Percentiles rank a stretch among this genome's conserved stretches.
phyloP scores from a whole-genome alignment of 2,797 vertebrate species.

The Macroramphosus scolopax region DNA sequence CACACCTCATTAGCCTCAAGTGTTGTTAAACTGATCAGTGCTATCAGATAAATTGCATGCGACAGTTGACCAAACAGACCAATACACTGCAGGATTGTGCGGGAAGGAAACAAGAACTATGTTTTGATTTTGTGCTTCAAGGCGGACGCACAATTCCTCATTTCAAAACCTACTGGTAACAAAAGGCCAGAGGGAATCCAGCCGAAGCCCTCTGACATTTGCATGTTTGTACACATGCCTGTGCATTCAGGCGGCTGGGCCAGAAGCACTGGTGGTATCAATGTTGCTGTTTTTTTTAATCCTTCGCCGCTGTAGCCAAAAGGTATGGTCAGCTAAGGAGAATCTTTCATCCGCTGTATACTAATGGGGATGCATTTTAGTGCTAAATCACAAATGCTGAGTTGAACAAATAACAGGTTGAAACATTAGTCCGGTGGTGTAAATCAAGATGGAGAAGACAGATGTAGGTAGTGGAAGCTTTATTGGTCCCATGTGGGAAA shows the following conservation, averaged over 20 bases:
- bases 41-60: background rate
- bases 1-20: conserved; percentile 1
- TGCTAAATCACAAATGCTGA: background rate
- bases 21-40: background rate
- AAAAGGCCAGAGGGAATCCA: conserved; percentile 1
- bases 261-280: too few relatives aligned
- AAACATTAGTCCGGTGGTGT: too few relatives aligned
- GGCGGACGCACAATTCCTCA: conserved; percentile 1
- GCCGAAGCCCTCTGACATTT: conserved; percentile 8
- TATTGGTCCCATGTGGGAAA: background rate
- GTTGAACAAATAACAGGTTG: too few relatives aligned
- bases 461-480: too few relatives aligned
- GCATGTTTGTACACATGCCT: conserved; percentile 4
- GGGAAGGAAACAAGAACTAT: conserved; percentile 1
- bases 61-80: conserved; percentile 12
- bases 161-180: conserved; percentile 6
- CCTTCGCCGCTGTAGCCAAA: too few relatives aligned
- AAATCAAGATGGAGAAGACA: too few relatives aligned
- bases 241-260: too few relatives aligned
- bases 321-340: background rate
- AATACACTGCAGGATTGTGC: background rate
- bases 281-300: background rate
- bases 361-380: background rate
- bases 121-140: background rate
- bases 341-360: background rate